These are phyloP conservation scores for Sisor rabdophorus DNA, from an alignment of 2,113 vertebrate species.

Conservation along the genomic window DNA sequence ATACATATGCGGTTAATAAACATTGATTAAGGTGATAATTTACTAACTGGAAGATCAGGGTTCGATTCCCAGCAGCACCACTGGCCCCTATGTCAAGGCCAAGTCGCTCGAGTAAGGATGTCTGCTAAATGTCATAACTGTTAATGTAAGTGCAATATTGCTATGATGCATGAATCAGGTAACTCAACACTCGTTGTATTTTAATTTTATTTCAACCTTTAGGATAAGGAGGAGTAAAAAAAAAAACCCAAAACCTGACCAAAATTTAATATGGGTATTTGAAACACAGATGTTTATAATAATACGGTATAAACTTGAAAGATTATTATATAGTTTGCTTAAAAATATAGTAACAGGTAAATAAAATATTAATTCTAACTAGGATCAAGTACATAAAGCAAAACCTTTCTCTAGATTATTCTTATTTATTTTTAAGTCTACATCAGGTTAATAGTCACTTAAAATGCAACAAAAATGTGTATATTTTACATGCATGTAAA, in stretches of 20 bases:
- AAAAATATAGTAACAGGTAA: slow-evolving; percentile 2
- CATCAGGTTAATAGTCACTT: neutral
- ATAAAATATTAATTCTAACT: neutral
- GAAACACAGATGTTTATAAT: neutral
- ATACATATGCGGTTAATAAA: no score
- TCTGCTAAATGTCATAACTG: no score
- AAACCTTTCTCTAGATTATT: neutral
- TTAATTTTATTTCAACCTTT: neutral
- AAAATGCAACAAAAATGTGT: neutral
- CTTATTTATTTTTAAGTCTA: neutral
- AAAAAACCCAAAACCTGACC: neutral
- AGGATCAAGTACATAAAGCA: neutral
- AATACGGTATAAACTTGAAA: neutral
- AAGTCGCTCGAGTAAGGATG: no score
- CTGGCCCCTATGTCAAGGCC: no score
- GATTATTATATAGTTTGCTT: neutral
- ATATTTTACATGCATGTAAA: neutral
- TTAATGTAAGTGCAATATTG: neutral
- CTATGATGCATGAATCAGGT: neutral
- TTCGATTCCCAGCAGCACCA: no score
- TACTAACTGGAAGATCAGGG: no score
- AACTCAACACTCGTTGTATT: neutral
- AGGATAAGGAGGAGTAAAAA: neutral
- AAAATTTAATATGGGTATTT: slow-evolving; percentile 1
- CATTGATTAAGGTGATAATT: no score